Conservation (phyloP, 2,888 invertebrate genomes). For the Euspilapteryx auroguttella region DNA sequence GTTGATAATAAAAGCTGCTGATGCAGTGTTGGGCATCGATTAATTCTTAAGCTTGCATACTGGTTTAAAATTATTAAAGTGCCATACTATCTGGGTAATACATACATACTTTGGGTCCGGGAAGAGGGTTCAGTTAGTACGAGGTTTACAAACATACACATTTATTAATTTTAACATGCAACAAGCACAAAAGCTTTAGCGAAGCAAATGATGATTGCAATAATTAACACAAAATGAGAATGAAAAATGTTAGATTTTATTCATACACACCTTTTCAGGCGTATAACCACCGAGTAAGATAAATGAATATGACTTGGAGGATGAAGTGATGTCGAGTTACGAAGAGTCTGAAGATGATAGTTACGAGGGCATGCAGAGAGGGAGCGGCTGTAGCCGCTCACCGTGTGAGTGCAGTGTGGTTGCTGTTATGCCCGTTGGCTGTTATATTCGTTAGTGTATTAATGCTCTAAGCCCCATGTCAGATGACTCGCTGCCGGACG, state of each 20-base stretch:
- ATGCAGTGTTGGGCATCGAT: conserved; percentile 40
- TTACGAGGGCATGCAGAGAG: no score
- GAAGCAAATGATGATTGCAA: no score
- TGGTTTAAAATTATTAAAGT: conserved; percentile 39
- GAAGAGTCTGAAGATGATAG: no score
- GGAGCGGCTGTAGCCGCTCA: conserved; percentile 11
- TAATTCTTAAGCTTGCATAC: conserved; percentile 26
- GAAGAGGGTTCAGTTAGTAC: conserved; percentile 26
- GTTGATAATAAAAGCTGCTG: conserved; percentile 29
- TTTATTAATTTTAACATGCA: conserved; percentile 29
- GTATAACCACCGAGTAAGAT: neutral
- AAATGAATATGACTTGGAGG: conserved; percentile 1
- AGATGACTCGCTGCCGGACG: conserved; percentile 30
- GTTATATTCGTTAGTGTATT: conserved; percentile 57
- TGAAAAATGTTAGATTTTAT: conserved; percentile 7
- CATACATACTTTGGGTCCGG: conserved; percentile 35
- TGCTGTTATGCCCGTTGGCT: conserved; percentile 27
- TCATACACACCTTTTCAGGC: conserved; percentile 3
- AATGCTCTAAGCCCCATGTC: conserved; percentile 54
- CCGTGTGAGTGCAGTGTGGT: conserved; percentile 33
- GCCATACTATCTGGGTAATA: conserved; percentile 50
- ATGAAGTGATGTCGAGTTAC: conserved; percentile 13
- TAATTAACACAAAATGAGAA: conserved; percentile 9
- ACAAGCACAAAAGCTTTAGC: conserved; percentile 26
- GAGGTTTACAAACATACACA: no score